Evolutionary conservation across 2,113 vertebrate species (phyloP).

Genomic region (Podarcis raffonei): DNA sequence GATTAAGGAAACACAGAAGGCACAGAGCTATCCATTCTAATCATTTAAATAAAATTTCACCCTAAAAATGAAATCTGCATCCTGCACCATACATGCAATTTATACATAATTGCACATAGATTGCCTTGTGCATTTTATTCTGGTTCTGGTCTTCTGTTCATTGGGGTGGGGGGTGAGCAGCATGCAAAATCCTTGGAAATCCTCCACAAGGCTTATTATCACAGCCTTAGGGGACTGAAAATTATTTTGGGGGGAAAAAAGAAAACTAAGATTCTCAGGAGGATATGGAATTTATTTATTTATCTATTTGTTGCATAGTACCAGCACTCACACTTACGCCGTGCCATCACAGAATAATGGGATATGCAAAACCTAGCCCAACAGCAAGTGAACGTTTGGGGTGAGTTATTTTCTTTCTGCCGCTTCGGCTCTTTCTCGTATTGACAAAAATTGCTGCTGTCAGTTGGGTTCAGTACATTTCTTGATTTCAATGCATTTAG

Average conservation of each 20-base stretch:
- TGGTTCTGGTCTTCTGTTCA: neutral
- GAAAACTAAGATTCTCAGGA: neutral
- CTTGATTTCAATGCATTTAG: constrained; percentile 58
- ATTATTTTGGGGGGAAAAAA: neutral
- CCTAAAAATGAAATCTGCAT: neutral
- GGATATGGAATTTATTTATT: neutral
- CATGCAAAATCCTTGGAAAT: neutral
- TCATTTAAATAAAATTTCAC: neutral
- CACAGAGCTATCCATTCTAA: neutral
- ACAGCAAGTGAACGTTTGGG: constrained; percentile 5
- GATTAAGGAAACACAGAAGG: neutral
- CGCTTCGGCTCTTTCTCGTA: constrained; percentile 25
- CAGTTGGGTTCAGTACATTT: constrained; percentile 61
- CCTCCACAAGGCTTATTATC: neutral
- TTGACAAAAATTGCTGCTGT: constrained; percentile 46
- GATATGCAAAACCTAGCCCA: neutral
- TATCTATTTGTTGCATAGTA: too few species aligned
- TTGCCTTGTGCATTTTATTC: neutral
- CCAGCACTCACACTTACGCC: neutral
- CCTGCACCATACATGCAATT: neutral
- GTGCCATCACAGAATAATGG: neutral
- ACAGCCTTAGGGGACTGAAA: neutral
- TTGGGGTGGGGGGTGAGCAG: neutral
- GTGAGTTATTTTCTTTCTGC: constrained; percentile 30
- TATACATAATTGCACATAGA: neutral